Evolutionary conservation across 2,113 vertebrate species (phyloP).

Genomic region (Xiphophorus maculatus): DNA sequence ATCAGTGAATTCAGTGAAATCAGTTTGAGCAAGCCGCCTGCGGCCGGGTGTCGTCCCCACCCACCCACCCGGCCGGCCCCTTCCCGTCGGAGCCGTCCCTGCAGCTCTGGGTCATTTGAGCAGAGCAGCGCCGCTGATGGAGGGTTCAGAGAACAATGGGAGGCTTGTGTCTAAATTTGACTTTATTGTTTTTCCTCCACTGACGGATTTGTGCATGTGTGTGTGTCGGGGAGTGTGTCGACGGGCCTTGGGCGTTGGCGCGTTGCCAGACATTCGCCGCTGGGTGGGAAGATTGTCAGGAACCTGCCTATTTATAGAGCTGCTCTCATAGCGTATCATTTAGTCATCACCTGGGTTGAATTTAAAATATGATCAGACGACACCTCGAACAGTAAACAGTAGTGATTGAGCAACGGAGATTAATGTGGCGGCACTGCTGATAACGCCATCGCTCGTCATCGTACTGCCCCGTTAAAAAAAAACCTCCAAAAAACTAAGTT

Average conservation of each 20-base stretch:
- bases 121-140: slow-evolving; percentile 1
- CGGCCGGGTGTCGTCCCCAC: slow-evolving; percentile 37
- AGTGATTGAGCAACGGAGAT: slow-evolving; percentile 9
- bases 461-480: background rate
- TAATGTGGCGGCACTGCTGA: slow-evolving; percentile 1
- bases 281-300: slow-evolving; percentile 11
- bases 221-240: slow-evolving; percentile 3
- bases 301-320: slow-evolving; percentile 17
- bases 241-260: slow-evolving; percentile 36
- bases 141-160: slow-evolving; percentile 55
- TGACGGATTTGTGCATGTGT: background rate
- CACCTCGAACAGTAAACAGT: background rate
- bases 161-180: slow-evolving; percentile 52
- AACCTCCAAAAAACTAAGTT: background rate
- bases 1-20: slow-evolving; percentile 34
- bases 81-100: slow-evolving; percentile 34
- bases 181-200: slow-evolving; percentile 26
- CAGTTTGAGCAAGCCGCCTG: slow-evolving; percentile 14
- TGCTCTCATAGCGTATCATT: slow-evolving; percentile 14
- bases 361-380: background rate
- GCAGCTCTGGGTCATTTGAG: slow-evolving; percentile 33
- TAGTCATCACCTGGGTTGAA: background rate
- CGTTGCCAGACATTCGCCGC: slow-evolving; percentile 9
- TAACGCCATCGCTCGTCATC: background rate
- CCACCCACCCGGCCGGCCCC: background rate